phyloP scores from a whole-genome alignment of 2,888 invertebrate species.

The Eueremaeus valkanovi region DNA sequence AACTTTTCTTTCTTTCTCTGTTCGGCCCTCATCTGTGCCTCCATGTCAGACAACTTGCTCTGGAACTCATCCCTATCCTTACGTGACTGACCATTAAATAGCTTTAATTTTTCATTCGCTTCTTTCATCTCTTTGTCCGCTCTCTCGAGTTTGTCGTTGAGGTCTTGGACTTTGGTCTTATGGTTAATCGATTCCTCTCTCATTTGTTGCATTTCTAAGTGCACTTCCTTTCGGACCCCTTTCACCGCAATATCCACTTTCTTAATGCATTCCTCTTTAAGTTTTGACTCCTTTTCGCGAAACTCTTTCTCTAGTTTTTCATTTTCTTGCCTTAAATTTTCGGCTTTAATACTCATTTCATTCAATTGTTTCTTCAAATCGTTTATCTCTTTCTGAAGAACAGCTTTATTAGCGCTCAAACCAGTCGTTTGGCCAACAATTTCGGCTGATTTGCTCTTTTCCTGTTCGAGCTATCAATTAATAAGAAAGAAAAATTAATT shows the following conservation, averaged over 20 bases:
- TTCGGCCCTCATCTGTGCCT: slow-evolving; percentile 55
- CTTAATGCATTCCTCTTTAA: slow-evolving; percentile 46
- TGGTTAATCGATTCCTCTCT: slow-evolving; percentile 49
- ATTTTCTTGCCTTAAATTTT: slow-evolving; percentile 43
- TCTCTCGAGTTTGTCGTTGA: slow-evolving; percentile 53
- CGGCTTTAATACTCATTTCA: slow-evolving; percentile 46
- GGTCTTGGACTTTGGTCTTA: slow-evolving; percentile 52
- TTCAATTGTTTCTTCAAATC: slow-evolving; percentile 49
- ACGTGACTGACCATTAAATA: slow-evolving; percentile 49
- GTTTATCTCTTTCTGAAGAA: slow-evolving; percentile 45
- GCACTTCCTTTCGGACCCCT: slow-evolving; percentile 52
- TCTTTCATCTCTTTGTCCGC: slow-evolving; percentile 63
- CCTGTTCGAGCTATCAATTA: slow-evolving; percentile 31
- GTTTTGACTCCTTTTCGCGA: slow-evolving; percentile 45
- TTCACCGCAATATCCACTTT: slow-evolving; percentile 61
- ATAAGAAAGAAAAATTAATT: slow-evolving; percentile 6
- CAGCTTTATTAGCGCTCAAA: neutral
- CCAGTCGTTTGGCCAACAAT: slow-evolving; percentile 6
- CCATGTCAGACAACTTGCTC: slow-evolving; percentile 56
- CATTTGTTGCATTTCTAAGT: slow-evolving; percentile 47
- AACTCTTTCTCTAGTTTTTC: slow-evolving; percentile 43
- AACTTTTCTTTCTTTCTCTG: slow-evolving; percentile 65
- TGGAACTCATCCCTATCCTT: slow-evolving; percentile 65
- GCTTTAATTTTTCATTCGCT: slow-evolving; percentile 59
- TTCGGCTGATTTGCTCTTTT: slow-evolving; percentile 19